Conservation (phyloP, 2,797 vertebrate species). For the Lagorchestes hirsutus region DNA sequence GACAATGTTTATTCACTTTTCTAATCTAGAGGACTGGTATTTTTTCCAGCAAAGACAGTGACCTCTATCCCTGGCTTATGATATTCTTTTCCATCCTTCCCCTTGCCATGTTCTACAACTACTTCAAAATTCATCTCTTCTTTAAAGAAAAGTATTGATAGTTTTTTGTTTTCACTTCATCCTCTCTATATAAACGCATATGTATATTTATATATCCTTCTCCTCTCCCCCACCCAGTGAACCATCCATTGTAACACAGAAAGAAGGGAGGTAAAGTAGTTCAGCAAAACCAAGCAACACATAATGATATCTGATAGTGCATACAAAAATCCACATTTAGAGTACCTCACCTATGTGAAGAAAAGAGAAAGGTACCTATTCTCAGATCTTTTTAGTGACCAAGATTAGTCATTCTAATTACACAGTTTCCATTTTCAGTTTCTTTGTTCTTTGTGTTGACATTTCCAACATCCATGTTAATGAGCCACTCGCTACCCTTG, state of each 20-base stretch:
- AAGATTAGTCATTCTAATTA: background rate
- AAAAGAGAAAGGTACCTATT: background rate
- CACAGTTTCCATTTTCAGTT: background rate
- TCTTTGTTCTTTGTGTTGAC: background rate
- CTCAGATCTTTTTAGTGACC: background rate
- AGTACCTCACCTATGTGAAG: background rate
- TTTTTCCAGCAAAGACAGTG: background rate
- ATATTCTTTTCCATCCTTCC: background rate
- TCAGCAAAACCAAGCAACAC: background rate
- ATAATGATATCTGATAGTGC: background rate
- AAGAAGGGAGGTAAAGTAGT: background rate
- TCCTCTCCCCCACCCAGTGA: background rate
- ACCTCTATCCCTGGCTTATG: background rate
- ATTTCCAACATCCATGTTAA: background rate
- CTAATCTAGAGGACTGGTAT: background rate
- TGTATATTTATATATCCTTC: background rate
- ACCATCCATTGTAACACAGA: background rate
- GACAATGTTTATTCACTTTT: background rate
- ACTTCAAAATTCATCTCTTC: background rate
- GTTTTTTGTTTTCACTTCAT: background rate
- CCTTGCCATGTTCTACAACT: background rate
- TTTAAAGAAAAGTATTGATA: background rate
- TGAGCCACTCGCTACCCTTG: background rate
- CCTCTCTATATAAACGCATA: background rate
- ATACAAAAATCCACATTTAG: background rate